Evolutionary conservation across 2,113 vertebrate species (phyloP).

Genomic region (Ranitomeya imitator): DNA sequence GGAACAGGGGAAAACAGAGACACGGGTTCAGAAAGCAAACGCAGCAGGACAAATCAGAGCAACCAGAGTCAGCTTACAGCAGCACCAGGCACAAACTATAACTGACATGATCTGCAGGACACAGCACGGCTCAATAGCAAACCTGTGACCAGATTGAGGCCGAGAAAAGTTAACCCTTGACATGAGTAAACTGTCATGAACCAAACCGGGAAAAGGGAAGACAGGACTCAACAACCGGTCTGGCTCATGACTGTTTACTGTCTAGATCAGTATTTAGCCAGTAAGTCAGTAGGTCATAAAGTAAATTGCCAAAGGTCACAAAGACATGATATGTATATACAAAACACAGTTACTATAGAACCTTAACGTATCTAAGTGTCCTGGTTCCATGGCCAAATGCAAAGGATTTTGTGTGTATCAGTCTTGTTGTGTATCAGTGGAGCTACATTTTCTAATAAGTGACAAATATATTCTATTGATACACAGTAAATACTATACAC

Average conservation of each 20-base stretch:
- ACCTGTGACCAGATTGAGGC: too few species aligned
- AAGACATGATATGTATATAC: not conserved
- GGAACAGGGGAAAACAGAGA: too few species aligned
- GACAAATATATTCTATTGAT: not conserved
- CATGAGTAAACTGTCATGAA: too few species aligned
- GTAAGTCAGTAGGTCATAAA: conserved; percentile 13
- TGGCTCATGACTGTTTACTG: not conserved
- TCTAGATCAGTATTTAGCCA: conserved; percentile 18
- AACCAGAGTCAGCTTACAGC: too few species aligned
- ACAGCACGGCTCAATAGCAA: too few species aligned
- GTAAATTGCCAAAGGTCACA: conserved; percentile 32
- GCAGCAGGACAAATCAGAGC: too few species aligned
- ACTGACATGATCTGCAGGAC: too few species aligned
- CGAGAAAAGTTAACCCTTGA: too few species aligned
- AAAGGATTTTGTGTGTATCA: not conserved
- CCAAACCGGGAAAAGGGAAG: too few species aligned
- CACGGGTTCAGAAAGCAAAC: too few species aligned
- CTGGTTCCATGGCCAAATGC: not conserved
- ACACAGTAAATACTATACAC: not conserved
- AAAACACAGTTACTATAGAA: not conserved
- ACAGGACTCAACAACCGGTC: too few species aligned
- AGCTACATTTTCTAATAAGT: not conserved
- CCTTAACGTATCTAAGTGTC: not conserved
- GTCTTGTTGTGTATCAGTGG: not conserved
- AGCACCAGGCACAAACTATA: too few species aligned